Percentiles rank a stretch among this genome's conserved stretches.
Evolutionary conservation across 53 echinoderm and acorn worm genomes (phyloP).

Genomic region (Stichopus horrens): DNA sequence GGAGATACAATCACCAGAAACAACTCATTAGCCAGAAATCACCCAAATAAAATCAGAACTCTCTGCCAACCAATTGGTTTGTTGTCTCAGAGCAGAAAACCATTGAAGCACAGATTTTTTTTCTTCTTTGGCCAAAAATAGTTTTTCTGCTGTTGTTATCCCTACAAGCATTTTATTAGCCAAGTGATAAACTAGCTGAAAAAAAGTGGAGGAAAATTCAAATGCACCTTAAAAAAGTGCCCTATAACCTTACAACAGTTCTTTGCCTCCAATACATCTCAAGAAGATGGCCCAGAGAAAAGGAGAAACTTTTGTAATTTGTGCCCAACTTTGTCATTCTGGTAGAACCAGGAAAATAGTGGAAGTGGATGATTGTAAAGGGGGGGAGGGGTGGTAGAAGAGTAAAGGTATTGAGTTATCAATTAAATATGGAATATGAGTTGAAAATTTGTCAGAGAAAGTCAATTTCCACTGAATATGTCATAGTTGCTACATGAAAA

Average conservation of each 20-base stretch:
- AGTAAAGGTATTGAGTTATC: too few species aligned
- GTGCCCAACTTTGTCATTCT: too few species aligned
- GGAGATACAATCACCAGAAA: conserved; percentile 7
- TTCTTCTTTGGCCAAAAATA: not conserved
- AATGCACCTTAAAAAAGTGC: not conserved
- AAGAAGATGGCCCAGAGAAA: not conserved
- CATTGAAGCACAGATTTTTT: not conserved
- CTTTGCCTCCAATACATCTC: not conserved
- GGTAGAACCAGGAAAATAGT: too few species aligned
- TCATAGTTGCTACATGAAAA: too few species aligned
- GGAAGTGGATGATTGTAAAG: too few species aligned
- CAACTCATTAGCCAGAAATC: conserved; percentile 36
- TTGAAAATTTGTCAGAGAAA: too few species aligned
- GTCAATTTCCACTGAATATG: too few species aligned
- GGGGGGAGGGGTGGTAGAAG: too few species aligned
- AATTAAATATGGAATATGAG: too few species aligned
- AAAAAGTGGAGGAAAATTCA: not conserved
- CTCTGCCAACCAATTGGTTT: not conserved
- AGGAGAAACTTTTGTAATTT: too few species aligned
- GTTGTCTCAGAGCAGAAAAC: not conserved
- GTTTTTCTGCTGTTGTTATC: not conserved
- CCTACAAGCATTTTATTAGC: not conserved
- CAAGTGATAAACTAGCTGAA: not conserved
- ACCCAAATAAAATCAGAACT: not conserved
- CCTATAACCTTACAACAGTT: not conserved